Percentiles rank a stretch among this genome's conserved stretches.
Evolutionary conservation across 2,888 invertebrate species (phyloP).

Genomic region (Caenorhabditis sinica): DNA sequence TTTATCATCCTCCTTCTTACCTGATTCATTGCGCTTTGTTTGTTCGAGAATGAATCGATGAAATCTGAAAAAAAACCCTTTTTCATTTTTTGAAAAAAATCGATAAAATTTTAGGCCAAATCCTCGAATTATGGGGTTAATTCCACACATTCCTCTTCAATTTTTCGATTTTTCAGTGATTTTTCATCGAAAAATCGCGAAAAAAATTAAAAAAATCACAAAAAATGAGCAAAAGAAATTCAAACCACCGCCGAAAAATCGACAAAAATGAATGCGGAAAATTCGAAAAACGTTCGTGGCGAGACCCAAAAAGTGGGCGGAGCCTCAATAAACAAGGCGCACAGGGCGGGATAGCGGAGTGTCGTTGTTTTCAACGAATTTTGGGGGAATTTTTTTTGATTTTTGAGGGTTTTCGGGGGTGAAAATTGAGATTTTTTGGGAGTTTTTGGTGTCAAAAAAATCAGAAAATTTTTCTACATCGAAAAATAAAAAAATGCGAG

Average conservation of each 20-base stretch:
- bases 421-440: neutral
- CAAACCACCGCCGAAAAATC: slow-evolving; percentile 18
- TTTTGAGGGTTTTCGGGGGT: neutral
- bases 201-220: neutral
- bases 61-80: slow-evolving; percentile 26
- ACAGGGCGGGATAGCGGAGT: slow-evolving; percentile 31
- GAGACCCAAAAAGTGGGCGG: slow-evolving; percentile 43
- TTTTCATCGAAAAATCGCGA: neutral
- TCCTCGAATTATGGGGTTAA: too few relatives aligned
- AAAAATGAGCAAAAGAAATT: neutral
- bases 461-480: neutral
- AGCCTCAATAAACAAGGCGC: slow-evolving; percentile 50
- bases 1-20: too few relatives aligned
- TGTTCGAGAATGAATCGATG: slow-evolving; percentile 7
- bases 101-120: slow-evolving; percentile 8
- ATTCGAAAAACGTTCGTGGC: slow-evolving; percentile 66
- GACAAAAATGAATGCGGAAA: neutral
- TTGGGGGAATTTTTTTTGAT: neutral
- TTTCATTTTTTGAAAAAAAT: slow-evolving; percentile 14
- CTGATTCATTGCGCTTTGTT: slow-evolving; percentile 40
- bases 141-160: neutral
- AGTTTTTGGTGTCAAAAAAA: neutral
- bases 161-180: neutral
- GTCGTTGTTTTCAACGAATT: slow-evolving; percentile 32
- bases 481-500: neutral